Conservation (phyloP, 2,113 vertebrate species). For the Psettodes erumei region DNA sequence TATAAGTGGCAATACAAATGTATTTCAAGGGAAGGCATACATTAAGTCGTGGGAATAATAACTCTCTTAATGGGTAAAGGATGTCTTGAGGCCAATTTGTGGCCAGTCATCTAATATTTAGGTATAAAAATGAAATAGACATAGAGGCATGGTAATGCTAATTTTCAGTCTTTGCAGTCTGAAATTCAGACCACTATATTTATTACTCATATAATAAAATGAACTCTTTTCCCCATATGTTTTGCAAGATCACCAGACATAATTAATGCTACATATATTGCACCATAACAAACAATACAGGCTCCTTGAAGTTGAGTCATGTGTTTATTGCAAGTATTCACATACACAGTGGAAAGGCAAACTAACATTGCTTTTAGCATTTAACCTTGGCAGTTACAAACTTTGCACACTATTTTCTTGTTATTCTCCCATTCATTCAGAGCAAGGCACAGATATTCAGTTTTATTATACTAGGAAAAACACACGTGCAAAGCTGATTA, state of each 20-base stretch:
- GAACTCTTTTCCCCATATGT: constrained; percentile 28
- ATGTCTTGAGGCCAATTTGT: not conserved
- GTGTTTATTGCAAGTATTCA: constrained; percentile 44
- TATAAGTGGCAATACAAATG: not conserved
- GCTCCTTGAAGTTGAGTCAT: constrained; percentile 1
- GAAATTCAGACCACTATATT: constrained; percentile 11
- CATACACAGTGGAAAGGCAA: constrained; percentile 24
- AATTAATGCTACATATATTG: constrained; percentile 19
- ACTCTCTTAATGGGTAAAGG: not conserved
- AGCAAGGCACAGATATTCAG: constrained; percentile 60
- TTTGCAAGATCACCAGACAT: constrained; percentile 15
- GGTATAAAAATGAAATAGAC: constrained; percentile 2
- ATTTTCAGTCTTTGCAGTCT: not conserved
- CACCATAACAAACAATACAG: constrained; percentile 25
- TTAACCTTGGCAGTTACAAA: not conserved
- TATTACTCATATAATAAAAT: constrained; percentile 35
- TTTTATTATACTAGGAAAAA: constrained; percentile 31
- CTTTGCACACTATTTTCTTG: not conserved
- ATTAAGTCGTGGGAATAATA: not conserved
- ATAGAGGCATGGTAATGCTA: not conserved
- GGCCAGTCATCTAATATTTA: not conserved
- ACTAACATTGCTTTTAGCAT: constrained; percentile 4
- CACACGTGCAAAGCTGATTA: constrained; percentile 5
- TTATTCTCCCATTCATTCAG: constrained; percentile 17
- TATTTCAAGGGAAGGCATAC: not conserved